A percentile compares a stretch with the other conserved stretches of the same genome.
phyloP scores from a whole-genome alignment of 1,140 invertebrate species.

The Chrysomallon squamiferum region DNA sequence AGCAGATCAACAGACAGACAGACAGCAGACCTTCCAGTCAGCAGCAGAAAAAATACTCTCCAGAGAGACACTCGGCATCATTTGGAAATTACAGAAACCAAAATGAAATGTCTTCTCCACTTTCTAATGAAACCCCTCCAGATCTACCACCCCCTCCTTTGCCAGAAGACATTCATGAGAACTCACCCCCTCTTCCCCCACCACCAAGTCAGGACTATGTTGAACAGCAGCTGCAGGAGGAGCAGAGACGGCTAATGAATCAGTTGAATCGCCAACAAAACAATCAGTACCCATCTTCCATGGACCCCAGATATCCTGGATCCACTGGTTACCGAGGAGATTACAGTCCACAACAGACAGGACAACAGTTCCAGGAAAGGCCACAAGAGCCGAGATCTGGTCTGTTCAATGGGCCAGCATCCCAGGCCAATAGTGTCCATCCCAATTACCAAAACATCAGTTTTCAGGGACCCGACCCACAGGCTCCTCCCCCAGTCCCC shows the following conservation, averaged over 20 bases:
- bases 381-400: not conserved
- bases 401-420: not conserved
- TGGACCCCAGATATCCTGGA: constrained; percentile 7
- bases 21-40: not conserved
- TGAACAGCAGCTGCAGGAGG: constrained; percentile 38
- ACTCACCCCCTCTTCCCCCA: constrained; percentile 51
- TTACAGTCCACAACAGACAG: constrained; percentile 6
- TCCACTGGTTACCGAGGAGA: constrained; percentile 8
- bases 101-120: constrained; percentile 34
- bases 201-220: constrained; percentile 41
- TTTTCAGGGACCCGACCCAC: constrained; percentile 34
- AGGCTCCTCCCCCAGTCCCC: constrained; percentile 25
- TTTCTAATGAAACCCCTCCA: constrained; percentile 34
- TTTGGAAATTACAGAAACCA: constrained; percentile 10
- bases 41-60: constrained; percentile 23
- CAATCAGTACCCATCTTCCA: not conserved
- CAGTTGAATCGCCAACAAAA: constrained; percentile 12
- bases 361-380: constrained; percentile 12
- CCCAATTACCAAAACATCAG: constrained; percentile 56
- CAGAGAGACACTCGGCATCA: constrained; percentile 7
- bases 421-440: constrained; percentile 21
- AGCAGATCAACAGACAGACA: not conserved
- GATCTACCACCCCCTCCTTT: constrained; percentile 50
- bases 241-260: constrained; percentile 36
- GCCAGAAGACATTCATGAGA: constrained; percentile 40